Conservation (phyloP, 2,888 invertebrate species). For the Bimastos eiseni region DNA sequence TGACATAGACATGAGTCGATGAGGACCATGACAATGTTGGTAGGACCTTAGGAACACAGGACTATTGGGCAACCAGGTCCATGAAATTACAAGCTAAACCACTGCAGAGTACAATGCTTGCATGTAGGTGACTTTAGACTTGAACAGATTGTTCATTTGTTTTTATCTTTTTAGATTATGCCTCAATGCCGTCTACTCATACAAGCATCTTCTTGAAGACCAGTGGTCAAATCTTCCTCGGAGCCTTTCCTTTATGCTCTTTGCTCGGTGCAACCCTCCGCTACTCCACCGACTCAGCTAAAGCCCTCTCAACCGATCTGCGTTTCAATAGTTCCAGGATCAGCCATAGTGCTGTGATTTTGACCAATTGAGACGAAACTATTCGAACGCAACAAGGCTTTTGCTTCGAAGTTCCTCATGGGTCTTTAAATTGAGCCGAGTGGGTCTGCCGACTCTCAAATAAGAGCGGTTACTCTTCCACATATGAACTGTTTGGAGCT, state of each 20-base stretch:
- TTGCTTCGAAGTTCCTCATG: background rate
- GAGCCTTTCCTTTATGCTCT: background rate
- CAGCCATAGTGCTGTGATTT: background rate
- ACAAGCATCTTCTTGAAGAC: background rate
- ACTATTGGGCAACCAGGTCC: too few species aligned
- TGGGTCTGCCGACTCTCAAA: background rate
- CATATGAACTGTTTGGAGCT: background rate
- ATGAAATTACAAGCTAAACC: too few species aligned
- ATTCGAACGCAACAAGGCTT: background rate
- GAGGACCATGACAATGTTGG: too few species aligned
- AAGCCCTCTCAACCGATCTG: background rate
- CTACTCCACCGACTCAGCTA: background rate
- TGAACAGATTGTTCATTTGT: background rate
- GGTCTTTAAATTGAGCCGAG: background rate
- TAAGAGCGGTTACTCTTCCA: background rate
- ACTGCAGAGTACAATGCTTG: background rate
- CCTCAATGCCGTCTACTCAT: background rate
- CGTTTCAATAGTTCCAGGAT: background rate
- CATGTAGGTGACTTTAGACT: background rate
- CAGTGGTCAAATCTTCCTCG: constrained; percentile 19
- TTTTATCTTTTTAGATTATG: background rate
- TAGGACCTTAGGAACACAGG: too few species aligned
- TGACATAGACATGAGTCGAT: too few species aligned
- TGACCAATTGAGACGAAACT: background rate
- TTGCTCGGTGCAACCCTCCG: background rate